These are phyloP conservation scores for Oligia latruncula DNA, from an alignment of 2,888 invertebrate genomes.

Conservation along the genomic window DNA sequence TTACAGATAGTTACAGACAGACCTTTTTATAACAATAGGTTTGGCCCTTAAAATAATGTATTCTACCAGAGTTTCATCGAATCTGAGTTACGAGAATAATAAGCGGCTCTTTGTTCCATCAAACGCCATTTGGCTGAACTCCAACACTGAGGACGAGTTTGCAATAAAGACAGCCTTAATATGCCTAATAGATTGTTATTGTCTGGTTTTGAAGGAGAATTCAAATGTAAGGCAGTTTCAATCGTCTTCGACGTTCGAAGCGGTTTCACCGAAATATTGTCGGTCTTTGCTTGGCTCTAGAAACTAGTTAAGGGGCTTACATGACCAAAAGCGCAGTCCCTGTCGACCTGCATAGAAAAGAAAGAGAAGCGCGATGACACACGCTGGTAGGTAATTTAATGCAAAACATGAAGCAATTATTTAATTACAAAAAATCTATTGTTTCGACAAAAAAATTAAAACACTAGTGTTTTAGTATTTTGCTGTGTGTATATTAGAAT, in stretches of 20 bases:
- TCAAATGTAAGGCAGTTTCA: constrained; percentile 34
- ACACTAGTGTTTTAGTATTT: no score
- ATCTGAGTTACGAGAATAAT: constrained; percentile 46
- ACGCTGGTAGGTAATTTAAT: no score
- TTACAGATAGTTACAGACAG: background rate
- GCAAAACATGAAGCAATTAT: no score
- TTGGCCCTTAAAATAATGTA: constrained; percentile 8
- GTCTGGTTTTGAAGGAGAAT: constrained; percentile 47
- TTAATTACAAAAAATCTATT: no score
- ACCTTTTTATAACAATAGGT: constrained; percentile 5
- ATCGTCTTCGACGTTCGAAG: constrained; percentile 22
- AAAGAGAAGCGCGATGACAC: no score
- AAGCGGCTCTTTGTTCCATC: constrained; percentile 52
- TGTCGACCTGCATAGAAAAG: no score
- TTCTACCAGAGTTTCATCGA: constrained; percentile 35
- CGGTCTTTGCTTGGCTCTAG: background rate
- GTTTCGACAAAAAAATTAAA: no score
- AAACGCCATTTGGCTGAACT: constrained; percentile 57
- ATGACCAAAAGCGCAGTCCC: no score
- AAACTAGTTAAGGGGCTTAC: background rate
- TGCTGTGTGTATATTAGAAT: no score
- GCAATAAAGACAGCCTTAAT: constrained; percentile 61
- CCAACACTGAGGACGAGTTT: constrained; percentile 45
- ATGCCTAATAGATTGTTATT: constrained; percentile 60
- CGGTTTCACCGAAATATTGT: constrained; percentile 20